phyloP scores from a whole-genome alignment of 2,888 invertebrate genomes.

The Eudasyphora cyanicolor region DNA sequence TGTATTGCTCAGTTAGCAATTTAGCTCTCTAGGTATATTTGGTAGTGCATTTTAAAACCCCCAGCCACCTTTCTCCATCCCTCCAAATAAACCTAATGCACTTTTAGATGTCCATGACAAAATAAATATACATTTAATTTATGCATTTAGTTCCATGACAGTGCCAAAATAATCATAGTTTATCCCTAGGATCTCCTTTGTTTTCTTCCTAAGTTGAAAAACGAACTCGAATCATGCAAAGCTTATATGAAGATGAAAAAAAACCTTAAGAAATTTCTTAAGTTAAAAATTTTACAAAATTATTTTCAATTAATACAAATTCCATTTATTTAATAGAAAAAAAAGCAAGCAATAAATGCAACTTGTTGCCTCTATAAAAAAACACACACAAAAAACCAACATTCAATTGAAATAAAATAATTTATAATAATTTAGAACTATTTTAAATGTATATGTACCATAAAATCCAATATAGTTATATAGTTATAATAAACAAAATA shows the following conservation, averaged over 20 bases:
- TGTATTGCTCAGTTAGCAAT: no score
- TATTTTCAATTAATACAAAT: neutral
- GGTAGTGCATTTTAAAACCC: no score
- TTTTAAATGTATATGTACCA: conserved; percentile 8
- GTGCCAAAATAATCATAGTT: neutral
- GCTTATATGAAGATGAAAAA: conserved; percentile 1
- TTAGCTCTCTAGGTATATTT: no score
- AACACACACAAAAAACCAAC: no score
- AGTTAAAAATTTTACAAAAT: neutral
- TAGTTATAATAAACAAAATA: neutral
- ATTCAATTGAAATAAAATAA: conserved; percentile 8
- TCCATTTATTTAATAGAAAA: neutral
- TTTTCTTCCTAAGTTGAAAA: neutral
- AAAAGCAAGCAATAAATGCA: neutral
- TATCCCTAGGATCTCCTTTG: neutral
- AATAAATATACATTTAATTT: no score
- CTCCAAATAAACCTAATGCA: no score
- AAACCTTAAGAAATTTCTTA: neutral
- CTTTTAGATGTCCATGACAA: no score
- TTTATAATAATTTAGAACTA: neutral
- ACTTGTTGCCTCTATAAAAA: conserved; percentile 21
- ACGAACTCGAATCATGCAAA: conserved; percentile 14
- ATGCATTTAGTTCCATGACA: neutral
- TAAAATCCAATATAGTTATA: conserved; percentile 12
- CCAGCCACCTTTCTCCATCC: no score